These are phyloP conservation scores for Salmo trutta DNA, from an alignment of 2,797 vertebrate species.

Conservation along the genomic window DNA sequence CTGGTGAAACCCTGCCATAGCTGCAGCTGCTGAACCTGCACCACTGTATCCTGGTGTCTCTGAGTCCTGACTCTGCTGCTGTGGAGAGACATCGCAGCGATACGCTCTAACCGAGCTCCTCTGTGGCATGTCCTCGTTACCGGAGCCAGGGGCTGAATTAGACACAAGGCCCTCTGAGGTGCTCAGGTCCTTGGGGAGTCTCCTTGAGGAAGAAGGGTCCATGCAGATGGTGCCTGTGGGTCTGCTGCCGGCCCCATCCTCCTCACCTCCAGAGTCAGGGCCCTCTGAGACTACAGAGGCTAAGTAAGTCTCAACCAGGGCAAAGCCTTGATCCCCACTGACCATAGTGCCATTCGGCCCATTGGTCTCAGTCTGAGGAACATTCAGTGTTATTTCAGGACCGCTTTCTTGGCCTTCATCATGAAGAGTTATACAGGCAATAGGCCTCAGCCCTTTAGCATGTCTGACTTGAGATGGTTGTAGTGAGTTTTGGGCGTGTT, in stretches of 20 bases:
- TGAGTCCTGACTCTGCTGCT: constrained; percentile 15
- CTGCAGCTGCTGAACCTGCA: neutral
- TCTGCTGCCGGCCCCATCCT: neutral
- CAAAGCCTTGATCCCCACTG: constrained; percentile 25
- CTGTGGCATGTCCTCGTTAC: constrained; percentile 15
- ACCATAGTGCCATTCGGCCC: neutral
- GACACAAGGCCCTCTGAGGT: constrained; percentile 11
- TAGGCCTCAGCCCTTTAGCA: neutral
- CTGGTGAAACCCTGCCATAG: neutral
- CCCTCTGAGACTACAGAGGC: constrained; percentile 23
- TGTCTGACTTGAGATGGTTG: constrained; percentile 12
- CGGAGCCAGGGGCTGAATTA: neutral
- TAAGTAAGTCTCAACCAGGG: constrained; percentile 27
- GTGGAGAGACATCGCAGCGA: neutral
- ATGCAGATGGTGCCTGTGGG: neutral
- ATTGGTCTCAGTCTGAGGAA: neutral
- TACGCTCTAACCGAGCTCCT: constrained; percentile 23
- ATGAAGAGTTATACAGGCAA: neutral
- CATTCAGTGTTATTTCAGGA: neutral
- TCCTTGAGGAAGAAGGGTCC: neutral
- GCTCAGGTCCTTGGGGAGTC: neutral
- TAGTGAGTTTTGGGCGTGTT: constrained; percentile 14
- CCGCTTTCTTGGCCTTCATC: neutral
- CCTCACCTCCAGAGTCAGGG: constrained; percentile 18
- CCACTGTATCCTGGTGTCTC: constrained; percentile 13